A percentile compares a stretch with the other conserved stretches of the same genome.
Evolutionary conservation across 2,888 invertebrate species (phyloP).

Genomic region (Andrena marginata): DNA sequence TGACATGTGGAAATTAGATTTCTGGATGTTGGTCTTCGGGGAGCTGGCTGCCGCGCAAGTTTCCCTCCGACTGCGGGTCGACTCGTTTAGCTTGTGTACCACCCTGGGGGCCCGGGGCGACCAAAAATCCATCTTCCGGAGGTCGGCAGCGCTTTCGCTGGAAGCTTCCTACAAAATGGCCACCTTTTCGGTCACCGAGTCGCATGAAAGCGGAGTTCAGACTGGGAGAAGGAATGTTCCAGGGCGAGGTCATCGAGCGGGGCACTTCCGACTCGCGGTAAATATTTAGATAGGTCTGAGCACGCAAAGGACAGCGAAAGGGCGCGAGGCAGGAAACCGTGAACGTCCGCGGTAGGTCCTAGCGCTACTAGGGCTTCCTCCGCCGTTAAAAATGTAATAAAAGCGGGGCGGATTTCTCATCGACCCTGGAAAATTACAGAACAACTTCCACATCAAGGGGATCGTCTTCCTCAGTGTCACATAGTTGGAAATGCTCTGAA

Average conservation of each 20-base stretch:
- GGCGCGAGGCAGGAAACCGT: constrained; percentile 2
- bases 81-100: constrained; percentile 11
- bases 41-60: constrained; percentile 2
- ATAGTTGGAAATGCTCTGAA: too few relatives aligned
- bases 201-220: not conserved
- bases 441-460: too few relatives aligned
- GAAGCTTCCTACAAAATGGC: too few relatives aligned
- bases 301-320: constrained; percentile 15
- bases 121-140: not conserved
- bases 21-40: constrained; percentile 19
- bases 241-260: constrained; percentile 5
- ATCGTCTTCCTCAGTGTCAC: too few relatives aligned
- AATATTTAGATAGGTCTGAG: constrained; percentile 42
- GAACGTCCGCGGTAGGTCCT: constrained; percentile 3
- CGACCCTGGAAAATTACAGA: not conserved
- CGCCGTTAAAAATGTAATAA: constrained; percentile 17
- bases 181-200: not conserved
- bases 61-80: not conserved
- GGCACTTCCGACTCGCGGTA: constrained; percentile 17
- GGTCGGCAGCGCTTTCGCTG: not conserved
- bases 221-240: not conserved
- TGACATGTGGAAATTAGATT: constrained; percentile 56
- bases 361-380: not conserved
- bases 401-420: not conserved
- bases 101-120: not conserved